These are phyloP conservation scores for Octomys mimax DNA, from an alignment of 2,797 vertebrate species.

Conservation along the genomic window DNA sequence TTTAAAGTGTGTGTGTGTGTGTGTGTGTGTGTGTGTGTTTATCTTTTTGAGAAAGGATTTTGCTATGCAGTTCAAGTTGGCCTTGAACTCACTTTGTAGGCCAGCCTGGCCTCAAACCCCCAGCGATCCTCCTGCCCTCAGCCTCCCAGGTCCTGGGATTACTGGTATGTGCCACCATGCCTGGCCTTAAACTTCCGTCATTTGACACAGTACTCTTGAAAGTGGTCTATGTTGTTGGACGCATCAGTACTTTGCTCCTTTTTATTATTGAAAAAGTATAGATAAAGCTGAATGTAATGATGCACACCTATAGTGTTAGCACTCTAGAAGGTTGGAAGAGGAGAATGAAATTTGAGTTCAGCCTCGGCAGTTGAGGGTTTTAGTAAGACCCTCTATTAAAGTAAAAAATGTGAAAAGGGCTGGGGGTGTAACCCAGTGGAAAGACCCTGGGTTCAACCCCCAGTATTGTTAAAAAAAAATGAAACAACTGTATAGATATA, in stretches of 20 bases:
- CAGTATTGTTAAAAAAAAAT: not conserved
- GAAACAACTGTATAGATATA: not conserved
- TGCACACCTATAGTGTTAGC: not conserved
- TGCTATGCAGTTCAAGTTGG: not conserved
- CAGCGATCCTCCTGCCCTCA: not conserved
- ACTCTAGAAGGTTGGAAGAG: not conserved
- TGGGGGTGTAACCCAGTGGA: not conserved
- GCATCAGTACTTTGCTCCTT: not conserved
- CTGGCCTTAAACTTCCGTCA: not conserved
- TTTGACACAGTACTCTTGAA: not conserved
- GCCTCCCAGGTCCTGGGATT: not conserved
- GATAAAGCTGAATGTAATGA: not conserved
- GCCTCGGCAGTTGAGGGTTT: not conserved
- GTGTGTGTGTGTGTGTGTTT: not conserved
- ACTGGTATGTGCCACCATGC: too few relatives aligned
- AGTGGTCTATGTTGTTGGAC: not conserved
- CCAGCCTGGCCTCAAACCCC: not conserved
- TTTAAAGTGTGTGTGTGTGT: not conserved
- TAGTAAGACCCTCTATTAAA: not conserved
- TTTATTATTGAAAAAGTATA: rapidly evolving
- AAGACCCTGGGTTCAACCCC: not conserved
- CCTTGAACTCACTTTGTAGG: not conserved
- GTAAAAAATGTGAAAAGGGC: not conserved
- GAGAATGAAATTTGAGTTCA: not conserved
- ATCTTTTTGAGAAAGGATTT: not conserved